Percentiles rank a stretch among this genome's conserved stretches.
These are phyloP conservation scores for Rattus rattus DNA, from an alignment of 2,113 vertebrate genomes.

Conservation along the genomic window DNA sequence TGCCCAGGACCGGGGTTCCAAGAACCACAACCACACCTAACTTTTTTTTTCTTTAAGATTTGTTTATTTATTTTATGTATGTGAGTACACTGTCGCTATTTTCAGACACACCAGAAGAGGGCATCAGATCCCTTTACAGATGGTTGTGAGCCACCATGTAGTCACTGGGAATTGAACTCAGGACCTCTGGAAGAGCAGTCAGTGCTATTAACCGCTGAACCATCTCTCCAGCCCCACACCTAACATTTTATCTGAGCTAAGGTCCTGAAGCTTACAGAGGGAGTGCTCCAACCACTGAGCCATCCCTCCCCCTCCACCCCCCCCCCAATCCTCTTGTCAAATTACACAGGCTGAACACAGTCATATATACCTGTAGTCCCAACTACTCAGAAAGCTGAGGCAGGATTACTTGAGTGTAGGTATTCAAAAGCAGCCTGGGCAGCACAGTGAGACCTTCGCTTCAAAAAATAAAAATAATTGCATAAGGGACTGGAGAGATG, in stretches of 20 bases:
- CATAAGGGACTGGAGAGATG: too few relatives aligned
- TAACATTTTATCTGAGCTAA: neutral
- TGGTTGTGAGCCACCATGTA: too few relatives aligned
- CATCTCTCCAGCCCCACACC: too few relatives aligned
- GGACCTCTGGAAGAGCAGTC: too few relatives aligned
- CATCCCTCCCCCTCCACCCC: neutral
- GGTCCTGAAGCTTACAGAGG: neutral
- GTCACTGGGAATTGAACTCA: too few relatives aligned
- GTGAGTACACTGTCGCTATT: too few relatives aligned
- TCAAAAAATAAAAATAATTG: neutral
- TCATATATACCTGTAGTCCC: too few relatives aligned
- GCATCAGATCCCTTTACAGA: too few relatives aligned
- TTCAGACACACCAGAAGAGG: too few relatives aligned
- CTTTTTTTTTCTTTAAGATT: neutral
- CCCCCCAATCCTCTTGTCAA: neutral
- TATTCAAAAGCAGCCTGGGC: neutral
- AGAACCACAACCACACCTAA: too few relatives aligned
- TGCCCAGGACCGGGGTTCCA: neutral
- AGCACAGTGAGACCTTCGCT: neutral
- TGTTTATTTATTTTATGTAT: too few relatives aligned
- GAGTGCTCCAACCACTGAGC: neutral
- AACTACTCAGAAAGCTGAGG: neutral
- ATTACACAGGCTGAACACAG: neutral
- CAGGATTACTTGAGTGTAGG: neutral
- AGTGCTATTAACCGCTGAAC: too few relatives aligned